phyloP scores from a whole-genome alignment of 2,888 invertebrate species.

The Drosophila stalkeri region DNA sequence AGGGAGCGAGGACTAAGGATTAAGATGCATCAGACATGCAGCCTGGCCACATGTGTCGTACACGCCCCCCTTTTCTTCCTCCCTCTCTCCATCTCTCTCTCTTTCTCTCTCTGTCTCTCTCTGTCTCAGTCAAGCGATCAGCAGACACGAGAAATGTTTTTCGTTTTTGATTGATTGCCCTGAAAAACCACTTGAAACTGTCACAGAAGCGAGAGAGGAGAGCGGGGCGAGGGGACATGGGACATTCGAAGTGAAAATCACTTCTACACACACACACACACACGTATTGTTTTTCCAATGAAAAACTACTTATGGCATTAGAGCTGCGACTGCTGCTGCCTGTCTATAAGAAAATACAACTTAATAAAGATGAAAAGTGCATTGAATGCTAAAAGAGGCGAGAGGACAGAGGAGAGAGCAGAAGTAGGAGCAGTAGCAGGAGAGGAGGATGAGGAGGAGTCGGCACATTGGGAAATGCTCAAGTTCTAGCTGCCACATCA shows the following conservation, averaged over 20 bases:
- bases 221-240: conserved; percentile 13
- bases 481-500: conserved; percentile 9
- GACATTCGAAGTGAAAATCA: conserved; percentile 74
- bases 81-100: conserved; percentile 3
- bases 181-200: conserved; percentile 78
- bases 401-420: not conserved
- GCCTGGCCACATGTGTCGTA: conserved; percentile 62
- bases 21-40: conserved; percentile 56
- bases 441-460: not conserved
- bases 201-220: conserved; percentile 38
- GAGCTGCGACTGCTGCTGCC: conserved; percentile 17
- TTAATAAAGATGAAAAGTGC: conserved; percentile 46
- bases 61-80: conserved; percentile 25
- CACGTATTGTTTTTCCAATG: conserved; percentile 61
- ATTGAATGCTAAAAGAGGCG: not conserved
- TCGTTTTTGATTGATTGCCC: conserved; percentile 74
- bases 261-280: conserved; percentile 42
- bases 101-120: not conserved
- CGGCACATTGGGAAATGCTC: conserved; percentile 9
- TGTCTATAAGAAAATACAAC: conserved; percentile 42
- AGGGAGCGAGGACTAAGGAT: conserved; percentile 36
- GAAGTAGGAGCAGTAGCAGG: not conserved
- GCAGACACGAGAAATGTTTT: conserved; percentile 48
- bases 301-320: conserved; percentile 69
- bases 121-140: conserved; percentile 48